A percentile compares a stretch with the other conserved stretches of the same genome.
Evolutionary conservation across 1,140 invertebrate genomes (phyloP).

Genomic region (Euglossa dilemma): DNA sequence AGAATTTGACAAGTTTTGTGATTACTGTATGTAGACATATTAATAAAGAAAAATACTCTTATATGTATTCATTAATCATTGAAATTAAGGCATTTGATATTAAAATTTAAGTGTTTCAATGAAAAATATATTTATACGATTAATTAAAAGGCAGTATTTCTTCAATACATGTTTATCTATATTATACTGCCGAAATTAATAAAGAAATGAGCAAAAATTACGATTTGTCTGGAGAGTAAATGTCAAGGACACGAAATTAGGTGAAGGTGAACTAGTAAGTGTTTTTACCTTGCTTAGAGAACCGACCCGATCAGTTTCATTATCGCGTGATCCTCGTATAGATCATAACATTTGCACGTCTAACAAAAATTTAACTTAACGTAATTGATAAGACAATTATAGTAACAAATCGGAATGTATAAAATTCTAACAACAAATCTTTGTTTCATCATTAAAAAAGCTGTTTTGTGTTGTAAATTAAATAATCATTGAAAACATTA

Average conservation of each 20-base stretch:
- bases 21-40: conserved; percentile 8
- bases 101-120: not conserved
- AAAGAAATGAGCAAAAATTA: not conserved
- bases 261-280: conserved; percentile 79
- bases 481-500: not conserved
- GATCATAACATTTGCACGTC: not conserved
- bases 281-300: conserved; percentile 68
- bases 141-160: not conserved
- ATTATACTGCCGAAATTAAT: not conserved
- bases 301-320: conserved; percentile 32
- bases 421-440: not conserved
- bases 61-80: not conserved
- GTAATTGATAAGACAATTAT: not conserved
- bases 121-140: conserved; percentile 5
- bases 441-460: not conserved
- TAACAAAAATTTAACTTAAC: not conserved
- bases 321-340: not conserved
- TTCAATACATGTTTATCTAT: not conserved
- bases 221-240: conserved; percentile 59
- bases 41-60: conserved; percentile 27
- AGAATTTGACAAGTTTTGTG: conserved; percentile 1
- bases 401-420: not conserved
- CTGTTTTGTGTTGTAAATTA: not conserved
- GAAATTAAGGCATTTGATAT: not conserved
- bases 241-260: conserved; percentile 76